A percentile compares a stretch with the other conserved stretches of the same genome.
These are phyloP conservation scores for Gracilinanus agilis DNA, from an alignment of 2,113 vertebrate genomes.

Conservation along the genomic window DNA sequence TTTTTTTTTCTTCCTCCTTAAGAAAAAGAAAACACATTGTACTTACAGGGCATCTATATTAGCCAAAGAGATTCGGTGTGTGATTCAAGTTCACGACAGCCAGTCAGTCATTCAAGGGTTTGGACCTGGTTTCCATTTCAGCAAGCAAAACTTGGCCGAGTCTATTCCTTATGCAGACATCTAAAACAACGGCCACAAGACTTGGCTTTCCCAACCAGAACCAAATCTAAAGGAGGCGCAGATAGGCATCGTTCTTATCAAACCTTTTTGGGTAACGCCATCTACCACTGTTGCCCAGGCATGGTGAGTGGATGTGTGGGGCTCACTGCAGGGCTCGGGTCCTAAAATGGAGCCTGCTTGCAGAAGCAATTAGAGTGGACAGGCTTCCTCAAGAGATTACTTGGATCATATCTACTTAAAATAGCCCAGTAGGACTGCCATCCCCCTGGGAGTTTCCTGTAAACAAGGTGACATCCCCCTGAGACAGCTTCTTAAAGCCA, in stretches of 20 bases:
- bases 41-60: conserved; percentile 53
- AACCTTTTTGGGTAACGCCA: conserved; percentile 49
- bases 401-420: conserved; percentile 20
- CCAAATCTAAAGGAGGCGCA: background rate
- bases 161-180: conserved; percentile 46
- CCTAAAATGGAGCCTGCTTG: conserved; percentile 59
- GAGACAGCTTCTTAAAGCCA: background rate
- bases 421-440: background rate
- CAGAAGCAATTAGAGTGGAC: conserved; percentile 29
- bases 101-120: conserved; percentile 43
- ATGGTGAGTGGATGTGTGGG: conserved; percentile 35
- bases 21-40: conserved; percentile 54
- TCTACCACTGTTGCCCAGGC: conserved; percentile 23
- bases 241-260: background rate
- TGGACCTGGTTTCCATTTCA: conserved; percentile 56
- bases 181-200: conserved; percentile 44
- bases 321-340: conserved; percentile 35
- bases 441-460: background rate
- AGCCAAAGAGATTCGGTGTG: conserved; percentile 23
- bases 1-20: conserved; percentile 8
- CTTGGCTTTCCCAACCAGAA: conserved; percentile 7
- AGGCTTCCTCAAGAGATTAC: conserved; percentile 23
- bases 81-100: conserved; percentile 40
- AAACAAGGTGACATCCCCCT: background rate
- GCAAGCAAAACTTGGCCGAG: conserved; percentile 17